Evolutionary conservation across 2,797 vertebrate species (phyloP).

Genomic region (Agapornis canus): DNA sequence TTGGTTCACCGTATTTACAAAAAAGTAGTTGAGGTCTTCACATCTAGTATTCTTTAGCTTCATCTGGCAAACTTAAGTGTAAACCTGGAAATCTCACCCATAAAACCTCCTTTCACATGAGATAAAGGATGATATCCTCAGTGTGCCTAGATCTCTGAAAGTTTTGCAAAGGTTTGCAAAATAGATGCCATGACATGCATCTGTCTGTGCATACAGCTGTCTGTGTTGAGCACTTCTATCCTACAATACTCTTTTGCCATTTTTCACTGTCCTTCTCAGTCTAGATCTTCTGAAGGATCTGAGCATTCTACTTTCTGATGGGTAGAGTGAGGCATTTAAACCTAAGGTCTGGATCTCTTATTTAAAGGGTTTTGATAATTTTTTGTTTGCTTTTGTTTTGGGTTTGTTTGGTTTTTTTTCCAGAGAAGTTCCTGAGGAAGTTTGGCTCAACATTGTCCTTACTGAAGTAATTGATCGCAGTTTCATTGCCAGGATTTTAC

Average conservation of each 20-base stretch:
- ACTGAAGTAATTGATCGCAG: not conserved
- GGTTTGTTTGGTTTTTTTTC: not conserved
- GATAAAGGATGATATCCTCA: not conserved
- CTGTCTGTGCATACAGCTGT: not conserved
- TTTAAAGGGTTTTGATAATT: not conserved
- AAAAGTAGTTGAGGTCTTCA: not conserved
- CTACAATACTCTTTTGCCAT: not conserved
- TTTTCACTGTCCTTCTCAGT: not conserved
- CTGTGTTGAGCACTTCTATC: not conserved
- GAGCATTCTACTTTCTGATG: not conserved
- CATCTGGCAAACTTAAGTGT: not conserved
- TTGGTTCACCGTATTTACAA: not conserved
- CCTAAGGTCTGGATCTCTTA: not conserved
- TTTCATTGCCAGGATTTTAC: not conserved
- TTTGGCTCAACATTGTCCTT: not conserved
- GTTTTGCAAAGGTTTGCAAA: not conserved
- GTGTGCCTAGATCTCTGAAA: accelerated
- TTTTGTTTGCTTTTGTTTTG: not conserved
- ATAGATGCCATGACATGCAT: not conserved
- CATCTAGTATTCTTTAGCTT: not conserved
- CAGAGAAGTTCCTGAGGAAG: not conserved
- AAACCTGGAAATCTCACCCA: not conserved
- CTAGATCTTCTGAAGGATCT: not conserved
- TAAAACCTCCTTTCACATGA: not conserved
- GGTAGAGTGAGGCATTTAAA: not conserved